These are phyloP conservation scores for Rotaria magnacalcarata DNA, from an alignment of 2,888 invertebrate genomes.

Conservation along the genomic window DNA sequence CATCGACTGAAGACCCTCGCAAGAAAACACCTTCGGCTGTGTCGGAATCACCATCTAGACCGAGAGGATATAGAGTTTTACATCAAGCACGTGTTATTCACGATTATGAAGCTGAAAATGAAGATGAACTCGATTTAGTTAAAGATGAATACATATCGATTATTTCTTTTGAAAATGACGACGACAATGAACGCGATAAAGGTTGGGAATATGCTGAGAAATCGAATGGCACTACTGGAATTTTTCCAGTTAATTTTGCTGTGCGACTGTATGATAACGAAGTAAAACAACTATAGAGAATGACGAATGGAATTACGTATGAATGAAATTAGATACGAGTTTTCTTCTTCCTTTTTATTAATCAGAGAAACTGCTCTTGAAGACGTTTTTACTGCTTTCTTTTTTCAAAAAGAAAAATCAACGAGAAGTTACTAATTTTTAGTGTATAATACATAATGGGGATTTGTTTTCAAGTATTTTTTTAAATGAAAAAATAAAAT, in stretches of 20 bases:
- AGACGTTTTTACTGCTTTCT: too few species aligned
- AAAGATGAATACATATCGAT: not conserved
- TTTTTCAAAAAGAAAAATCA: too few species aligned
- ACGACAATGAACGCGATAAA: not conserved
- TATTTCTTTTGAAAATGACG: not conserved
- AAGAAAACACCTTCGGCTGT: not conserved
- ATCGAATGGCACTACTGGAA: not conserved
- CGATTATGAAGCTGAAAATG: not conserved
- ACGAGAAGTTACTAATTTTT: too few species aligned
- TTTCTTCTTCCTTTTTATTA: not conserved
- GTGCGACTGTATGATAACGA: not conserved
- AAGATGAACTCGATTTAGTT: not conserved
- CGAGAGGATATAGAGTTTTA: not conserved
- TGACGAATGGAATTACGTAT: not conserved
- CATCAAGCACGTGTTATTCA: not conserved
- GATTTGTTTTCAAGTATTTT: too few species aligned
- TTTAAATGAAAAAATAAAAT: too few species aligned
- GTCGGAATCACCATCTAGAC: not conserved
- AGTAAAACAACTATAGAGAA: not conserved
- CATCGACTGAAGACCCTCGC: not conserved
- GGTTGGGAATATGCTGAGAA: not conserved
- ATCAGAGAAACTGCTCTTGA: too few species aligned
- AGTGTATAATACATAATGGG: too few species aligned
- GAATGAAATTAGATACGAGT: too few species aligned
- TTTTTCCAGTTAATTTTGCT: slow-evolving; percentile 3